phyloP scores from a whole-genome alignment of 2,797 vertebrate genomes.

The Momotus momota region DNA sequence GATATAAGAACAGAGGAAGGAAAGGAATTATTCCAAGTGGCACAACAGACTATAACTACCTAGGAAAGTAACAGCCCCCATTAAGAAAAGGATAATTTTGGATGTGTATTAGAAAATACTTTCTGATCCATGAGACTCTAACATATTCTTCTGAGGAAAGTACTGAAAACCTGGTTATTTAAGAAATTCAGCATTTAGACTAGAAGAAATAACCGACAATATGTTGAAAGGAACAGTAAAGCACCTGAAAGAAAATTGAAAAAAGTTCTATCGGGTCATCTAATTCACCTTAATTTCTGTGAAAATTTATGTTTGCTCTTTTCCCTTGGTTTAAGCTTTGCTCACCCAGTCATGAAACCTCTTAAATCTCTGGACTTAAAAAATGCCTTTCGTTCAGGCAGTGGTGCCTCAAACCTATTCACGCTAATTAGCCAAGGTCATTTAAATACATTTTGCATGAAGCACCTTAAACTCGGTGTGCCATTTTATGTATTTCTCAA shows the following conservation, averaged over 20 bases:
- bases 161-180: conserved; percentile 11
- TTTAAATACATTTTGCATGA: conserved; percentile 83
- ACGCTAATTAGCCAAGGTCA: conserved; percentile 80
- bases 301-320: conserved; percentile 60
- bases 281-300: conserved; percentile 50
- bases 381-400: conserved; percentile 60
- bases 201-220: not conserved
- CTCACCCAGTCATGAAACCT: conserved; percentile 52
- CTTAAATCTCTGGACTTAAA: conserved; percentile 69
- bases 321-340: conserved; percentile 55
- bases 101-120: not conserved
- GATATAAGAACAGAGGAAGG: not conserved
- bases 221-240: not conserved
- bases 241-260: not conserved
- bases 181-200: conserved; percentile 19
- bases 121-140: conserved; percentile 20
- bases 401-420: conserved; percentile 71
- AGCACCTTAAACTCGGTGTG: conserved; percentile 76
- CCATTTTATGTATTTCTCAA: conserved; percentile 83
- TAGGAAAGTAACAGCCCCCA: not conserved
- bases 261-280: conserved; percentile 16
- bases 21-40: not conserved
- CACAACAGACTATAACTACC: not conserved
- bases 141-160: not conserved
- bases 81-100: not conserved